A percentile compares a stretch with the other conserved stretches of the same genome.
Conservation (phyloP, 1,140 invertebrate genomes). For the Araneus ventricosus region DNA sequence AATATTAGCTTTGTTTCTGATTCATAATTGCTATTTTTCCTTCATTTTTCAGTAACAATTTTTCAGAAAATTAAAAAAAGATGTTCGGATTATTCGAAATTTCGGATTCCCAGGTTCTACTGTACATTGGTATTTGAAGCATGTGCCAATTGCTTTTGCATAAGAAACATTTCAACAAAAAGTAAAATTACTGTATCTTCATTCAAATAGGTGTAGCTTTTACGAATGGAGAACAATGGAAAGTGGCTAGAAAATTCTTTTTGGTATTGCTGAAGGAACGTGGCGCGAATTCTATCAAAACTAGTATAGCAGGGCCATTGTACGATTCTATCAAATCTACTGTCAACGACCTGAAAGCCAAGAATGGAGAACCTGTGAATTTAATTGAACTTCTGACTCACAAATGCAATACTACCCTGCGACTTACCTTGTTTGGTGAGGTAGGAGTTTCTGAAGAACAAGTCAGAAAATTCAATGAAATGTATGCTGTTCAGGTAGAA, state of each 20-base stretch:
- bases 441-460: conserved; percentile 28
- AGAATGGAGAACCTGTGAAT: neutral
- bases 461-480: conserved; percentile 2
- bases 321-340: conserved; percentile 20
- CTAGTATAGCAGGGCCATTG: neutral
- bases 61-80: too few species aligned
- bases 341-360: neutral
- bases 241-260: conserved; percentile 38
- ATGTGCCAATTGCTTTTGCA: too few species aligned
- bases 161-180: too few species aligned
- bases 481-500: neutral
- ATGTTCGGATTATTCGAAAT: too few species aligned
- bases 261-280: conserved; percentile 26
- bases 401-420: conserved; percentile 5
- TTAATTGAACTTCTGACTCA: neutral
- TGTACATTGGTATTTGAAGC: too few species aligned
- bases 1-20: too few species aligned
- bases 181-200: too few species aligned
- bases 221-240: conserved; percentile 37
- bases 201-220: conserved; percentile 9
- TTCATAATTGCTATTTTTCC: too few species aligned
- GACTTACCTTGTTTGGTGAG: neutral
- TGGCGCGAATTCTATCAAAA: conserved; percentile 20
- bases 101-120: too few species aligned
- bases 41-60: too few species aligned